Percentiles rank a stretch among this genome's conserved stretches.
Evolutionary conservation across 2,113 vertebrate species (phyloP).

Genomic region (Phainopepla nitens): DNA sequence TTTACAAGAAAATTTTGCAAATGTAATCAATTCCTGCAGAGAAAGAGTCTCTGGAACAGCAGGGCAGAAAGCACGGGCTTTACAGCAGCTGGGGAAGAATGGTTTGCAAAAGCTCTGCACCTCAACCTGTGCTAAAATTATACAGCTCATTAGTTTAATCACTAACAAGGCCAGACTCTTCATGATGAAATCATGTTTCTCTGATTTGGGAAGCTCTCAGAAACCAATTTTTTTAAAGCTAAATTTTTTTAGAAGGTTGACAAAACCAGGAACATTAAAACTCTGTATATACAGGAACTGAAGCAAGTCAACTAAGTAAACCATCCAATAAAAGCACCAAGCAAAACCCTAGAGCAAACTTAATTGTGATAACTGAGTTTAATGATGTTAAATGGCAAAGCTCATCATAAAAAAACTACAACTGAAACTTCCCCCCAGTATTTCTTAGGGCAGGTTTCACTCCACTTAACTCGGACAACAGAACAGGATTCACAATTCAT

Average conservation of each 20-base stretch:
- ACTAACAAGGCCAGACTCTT: not conserved
- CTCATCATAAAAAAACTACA: not conserved
- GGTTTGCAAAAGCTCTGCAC: not conserved
- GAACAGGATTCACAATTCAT: not conserved
- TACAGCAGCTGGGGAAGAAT: not conserved
- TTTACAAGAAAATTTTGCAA: not conserved
- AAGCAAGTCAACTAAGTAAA: not conserved
- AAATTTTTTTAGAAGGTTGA: not conserved
- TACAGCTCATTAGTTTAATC: not conserved
- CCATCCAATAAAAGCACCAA: not conserved
- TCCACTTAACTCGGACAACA: not conserved
- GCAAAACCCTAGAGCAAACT: not conserved
- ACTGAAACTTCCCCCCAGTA: not conserved
- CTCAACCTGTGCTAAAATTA: not conserved
- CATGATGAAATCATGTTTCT: not conserved
- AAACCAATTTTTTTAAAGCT: not conserved
- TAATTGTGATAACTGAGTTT: not conserved
- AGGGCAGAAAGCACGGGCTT: not conserved
- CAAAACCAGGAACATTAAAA: not conserved
- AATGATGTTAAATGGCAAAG: not conserved
- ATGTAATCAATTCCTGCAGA: not conserved
- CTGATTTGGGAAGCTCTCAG: not conserved
- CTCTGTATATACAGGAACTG: not conserved
- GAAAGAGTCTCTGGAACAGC: not conserved
- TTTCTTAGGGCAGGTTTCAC: not conserved